Conservation (phyloP, 30 jellyfish, hydroid and myxozoan genomes). For the Mastigias papua region DNA sequence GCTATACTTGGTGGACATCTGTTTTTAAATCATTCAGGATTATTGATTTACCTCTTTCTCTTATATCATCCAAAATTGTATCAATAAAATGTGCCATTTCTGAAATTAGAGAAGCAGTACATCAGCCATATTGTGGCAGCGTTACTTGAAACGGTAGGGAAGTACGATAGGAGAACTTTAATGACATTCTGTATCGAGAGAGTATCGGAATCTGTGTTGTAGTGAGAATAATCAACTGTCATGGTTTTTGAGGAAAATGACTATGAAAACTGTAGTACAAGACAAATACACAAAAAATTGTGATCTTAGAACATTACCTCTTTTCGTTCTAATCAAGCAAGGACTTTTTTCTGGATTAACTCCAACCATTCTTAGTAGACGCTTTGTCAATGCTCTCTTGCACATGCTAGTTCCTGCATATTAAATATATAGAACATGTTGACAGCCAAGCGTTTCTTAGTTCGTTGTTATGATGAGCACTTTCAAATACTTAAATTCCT, state of each 20-base stretch:
- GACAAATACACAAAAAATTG: background rate
- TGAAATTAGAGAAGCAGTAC: background rate
- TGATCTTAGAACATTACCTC: conserved; percentile 41
- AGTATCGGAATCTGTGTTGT: background rate
- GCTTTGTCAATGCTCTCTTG: conserved; percentile 60
- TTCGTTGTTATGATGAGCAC: no score
- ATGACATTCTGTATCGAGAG: background rate
- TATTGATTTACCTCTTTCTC: conserved; percentile 52
- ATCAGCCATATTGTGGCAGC: background rate
- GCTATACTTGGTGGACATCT: no score
- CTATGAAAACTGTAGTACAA: background rate
- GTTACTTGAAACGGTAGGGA: background rate
- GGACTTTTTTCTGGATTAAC: conserved; percentile 65
- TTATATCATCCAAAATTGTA: conserved; percentile 43
- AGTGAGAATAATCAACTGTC: background rate
- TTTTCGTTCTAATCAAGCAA: conserved; percentile 63
- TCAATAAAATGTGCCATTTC: conserved; percentile 63
- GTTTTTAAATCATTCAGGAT: no score
- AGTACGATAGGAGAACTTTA: background rate
- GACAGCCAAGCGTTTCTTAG: no score
- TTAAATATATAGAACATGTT: no score
- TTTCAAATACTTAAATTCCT: no score
- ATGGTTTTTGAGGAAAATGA: background rate
- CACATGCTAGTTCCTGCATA: conserved; percentile 40
- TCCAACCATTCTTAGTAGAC: conserved; percentile 59